A percentile compares a stretch with the other conserved stretches of the same genome.
Evolutionary conservation across 2,113 vertebrate species (phyloP).

Genomic region (Microcebus ravelobensis): DNA sequence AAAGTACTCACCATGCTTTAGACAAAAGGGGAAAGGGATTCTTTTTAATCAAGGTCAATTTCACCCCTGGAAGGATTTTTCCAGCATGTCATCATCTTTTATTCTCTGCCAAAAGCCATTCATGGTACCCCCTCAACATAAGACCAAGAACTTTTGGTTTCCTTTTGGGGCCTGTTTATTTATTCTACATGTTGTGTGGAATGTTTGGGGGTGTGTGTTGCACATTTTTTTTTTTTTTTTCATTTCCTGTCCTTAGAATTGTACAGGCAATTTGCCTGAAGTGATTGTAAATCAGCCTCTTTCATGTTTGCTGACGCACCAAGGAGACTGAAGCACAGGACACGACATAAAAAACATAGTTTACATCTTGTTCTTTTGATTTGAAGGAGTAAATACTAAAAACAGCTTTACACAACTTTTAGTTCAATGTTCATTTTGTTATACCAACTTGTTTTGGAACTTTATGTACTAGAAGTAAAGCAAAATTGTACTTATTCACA

Average conservation of each 20-base stretch:
- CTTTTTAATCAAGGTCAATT: neutral
- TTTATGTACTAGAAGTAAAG: neutral
- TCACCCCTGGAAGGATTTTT: neutral
- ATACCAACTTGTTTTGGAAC: neutral
- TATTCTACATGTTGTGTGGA: conserved; percentile 46
- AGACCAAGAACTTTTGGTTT: conserved; percentile 29
- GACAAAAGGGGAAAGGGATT: neutral
- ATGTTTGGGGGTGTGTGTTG: conserved; percentile 28
- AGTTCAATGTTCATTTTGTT: conserved; percentile 15
- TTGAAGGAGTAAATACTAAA: conserved; percentile 53
- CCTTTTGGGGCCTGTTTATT: conserved; percentile 44
- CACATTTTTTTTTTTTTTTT: neutral
- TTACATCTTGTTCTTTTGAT: conserved; percentile 62
- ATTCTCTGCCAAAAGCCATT: neutral
- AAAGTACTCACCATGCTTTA: neutral
- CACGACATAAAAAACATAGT: conserved; percentile 52
- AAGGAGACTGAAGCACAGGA: neutral
- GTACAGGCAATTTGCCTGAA: conserved; percentile 40
- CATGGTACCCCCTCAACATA: neutral
- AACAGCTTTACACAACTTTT: conserved; percentile 20
- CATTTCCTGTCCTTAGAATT: conserved; percentile 65
- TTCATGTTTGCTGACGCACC: conserved; percentile 53
- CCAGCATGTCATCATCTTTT: neutral
- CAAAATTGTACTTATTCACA: conserved; percentile 12
- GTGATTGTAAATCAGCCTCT: conserved; percentile 62